Evolutionary conservation across 2,113 vertebrate genomes (phyloP).

Genomic region (Pygoscelis antarcticus): DNA sequence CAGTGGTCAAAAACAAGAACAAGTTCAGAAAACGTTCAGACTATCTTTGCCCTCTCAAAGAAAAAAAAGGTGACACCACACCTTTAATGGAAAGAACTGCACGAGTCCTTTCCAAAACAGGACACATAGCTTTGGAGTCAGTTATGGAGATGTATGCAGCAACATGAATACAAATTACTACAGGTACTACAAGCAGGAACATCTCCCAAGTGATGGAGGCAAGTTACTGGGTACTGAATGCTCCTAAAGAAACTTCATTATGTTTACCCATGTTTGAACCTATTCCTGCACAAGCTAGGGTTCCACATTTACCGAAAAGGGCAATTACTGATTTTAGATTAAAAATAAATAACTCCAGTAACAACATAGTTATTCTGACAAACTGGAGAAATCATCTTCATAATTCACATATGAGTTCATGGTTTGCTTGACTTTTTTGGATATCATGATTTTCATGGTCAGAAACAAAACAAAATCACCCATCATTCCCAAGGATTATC

Average conservation of each 20-base stretch:
- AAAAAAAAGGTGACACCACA: neutral
- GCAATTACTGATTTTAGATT: neutral
- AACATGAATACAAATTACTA: neutral
- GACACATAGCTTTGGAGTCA: neutral
- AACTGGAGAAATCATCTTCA: neutral
- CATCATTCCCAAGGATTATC: neutral
- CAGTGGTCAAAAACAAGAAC: neutral
- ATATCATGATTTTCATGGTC: neutral
- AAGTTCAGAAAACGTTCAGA: neutral
- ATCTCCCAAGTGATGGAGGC: neutral
- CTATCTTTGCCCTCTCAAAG: neutral
- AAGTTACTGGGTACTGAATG: neutral
- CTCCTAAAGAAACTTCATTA: neutral
- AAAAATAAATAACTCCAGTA: neutral
- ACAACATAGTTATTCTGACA: neutral
- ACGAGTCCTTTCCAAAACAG: neutral
- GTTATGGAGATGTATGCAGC: neutral
- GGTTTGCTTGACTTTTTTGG: neutral
- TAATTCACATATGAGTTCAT: neutral
- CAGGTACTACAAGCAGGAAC: neutral
- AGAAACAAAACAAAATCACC: neutral
- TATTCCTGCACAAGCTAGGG: neutral
- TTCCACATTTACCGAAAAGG: neutral
- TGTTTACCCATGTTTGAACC: neutral
- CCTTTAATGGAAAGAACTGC: neutral